phyloP scores from a whole-genome alignment of 2,113 vertebrate species.

The Thamnaconus septentrionalis region DNA sequence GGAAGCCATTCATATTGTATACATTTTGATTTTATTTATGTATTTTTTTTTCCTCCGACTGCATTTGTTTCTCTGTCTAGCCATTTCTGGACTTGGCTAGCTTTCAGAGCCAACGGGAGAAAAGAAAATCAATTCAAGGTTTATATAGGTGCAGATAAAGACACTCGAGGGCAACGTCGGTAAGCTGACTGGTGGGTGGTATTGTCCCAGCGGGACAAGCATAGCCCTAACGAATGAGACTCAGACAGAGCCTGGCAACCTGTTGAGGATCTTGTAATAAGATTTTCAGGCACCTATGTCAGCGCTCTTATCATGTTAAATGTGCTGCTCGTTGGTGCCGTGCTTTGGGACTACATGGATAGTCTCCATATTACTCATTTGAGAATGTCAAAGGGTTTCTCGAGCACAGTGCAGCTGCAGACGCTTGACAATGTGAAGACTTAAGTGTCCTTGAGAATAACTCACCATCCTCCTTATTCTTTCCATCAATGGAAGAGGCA shows the following conservation, averaged over 20 bases:
- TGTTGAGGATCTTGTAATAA: slow-evolving; percentile 7
- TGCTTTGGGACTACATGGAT: neutral
- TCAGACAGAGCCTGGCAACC: slow-evolving; percentile 4
- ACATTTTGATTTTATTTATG: no score
- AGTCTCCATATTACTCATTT: neutral
- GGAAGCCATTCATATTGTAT: no score
- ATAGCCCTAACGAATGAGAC: slow-evolving; percentile 13
- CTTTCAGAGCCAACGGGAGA: no score
- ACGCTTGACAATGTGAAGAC: neutral
- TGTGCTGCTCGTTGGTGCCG: neutral
- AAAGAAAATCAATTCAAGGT: no score
- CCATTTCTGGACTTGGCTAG: neutral
- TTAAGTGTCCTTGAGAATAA: slow-evolving; percentile 15
- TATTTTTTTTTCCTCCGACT: no score
- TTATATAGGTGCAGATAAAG: slow-evolving; percentile 7
- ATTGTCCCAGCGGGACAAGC: slow-evolving; percentile 23
- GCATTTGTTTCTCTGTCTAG: neutral
- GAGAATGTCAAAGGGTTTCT: neutral
- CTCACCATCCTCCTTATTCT: neutral
- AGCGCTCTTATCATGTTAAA: slow-evolving; percentile 9
- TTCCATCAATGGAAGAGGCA: neutral
- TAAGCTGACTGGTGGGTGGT: slow-evolving; percentile 35
- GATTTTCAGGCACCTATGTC: slow-evolving; percentile 7
- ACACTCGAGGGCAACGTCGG: slow-evolving; percentile 19
- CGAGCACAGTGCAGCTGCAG: neutral